A percentile compares a stretch with the other conserved stretches of the same genome.
Conservation (phyloP, 2,888 invertebrate genomes). For the Parthenolecanium corni region DNA sequence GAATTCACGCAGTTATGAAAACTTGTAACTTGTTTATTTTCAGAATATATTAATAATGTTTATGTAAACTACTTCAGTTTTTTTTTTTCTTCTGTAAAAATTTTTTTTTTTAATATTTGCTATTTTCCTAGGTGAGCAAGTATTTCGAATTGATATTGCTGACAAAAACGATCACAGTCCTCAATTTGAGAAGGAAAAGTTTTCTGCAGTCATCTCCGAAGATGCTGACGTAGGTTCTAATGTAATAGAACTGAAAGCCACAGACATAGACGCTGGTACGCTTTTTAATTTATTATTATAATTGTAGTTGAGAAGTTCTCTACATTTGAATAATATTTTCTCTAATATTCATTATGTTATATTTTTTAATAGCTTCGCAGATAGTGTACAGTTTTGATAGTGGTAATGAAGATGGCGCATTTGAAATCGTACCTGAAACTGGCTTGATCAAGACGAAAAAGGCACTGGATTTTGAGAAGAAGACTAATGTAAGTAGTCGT, state of each 20-base stretch:
- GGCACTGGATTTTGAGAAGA: constrained; percentile 68
- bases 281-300: not conserved
- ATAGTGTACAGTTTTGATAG: constrained; percentile 76
- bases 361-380: constrained; percentile 56
- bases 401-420: constrained; percentile 77
- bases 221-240: constrained; percentile 70
- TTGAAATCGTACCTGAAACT: constrained; percentile 70
- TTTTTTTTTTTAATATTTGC: too few relatives aligned
- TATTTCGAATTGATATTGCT: constrained; percentile 79
- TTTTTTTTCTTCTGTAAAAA: too few relatives aligned
- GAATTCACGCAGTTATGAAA: too few relatives aligned
- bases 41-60: too few relatives aligned
- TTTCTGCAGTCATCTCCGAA: constrained; percentile 66
- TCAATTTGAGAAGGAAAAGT: constrained; percentile 63
- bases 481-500: constrained; percentile 43
- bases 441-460: constrained; percentile 73
- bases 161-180: constrained; percentile 96
- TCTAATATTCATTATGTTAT: not conserved
- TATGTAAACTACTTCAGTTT: too few relatives aligned
- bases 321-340: not conserved
- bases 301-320: not conserved
- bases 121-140: constrained; percentile 43
- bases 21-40: too few relatives aligned
- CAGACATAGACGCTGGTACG: constrained; percentile 69
- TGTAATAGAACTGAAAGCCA: constrained; percentile 76